A percentile compares a stretch with the other conserved stretches of the same genome.
These are phyloP conservation scores for Nettapus auritus DNA, from an alignment of 2,113 vertebrate species.

Conservation along the genomic window DNA sequence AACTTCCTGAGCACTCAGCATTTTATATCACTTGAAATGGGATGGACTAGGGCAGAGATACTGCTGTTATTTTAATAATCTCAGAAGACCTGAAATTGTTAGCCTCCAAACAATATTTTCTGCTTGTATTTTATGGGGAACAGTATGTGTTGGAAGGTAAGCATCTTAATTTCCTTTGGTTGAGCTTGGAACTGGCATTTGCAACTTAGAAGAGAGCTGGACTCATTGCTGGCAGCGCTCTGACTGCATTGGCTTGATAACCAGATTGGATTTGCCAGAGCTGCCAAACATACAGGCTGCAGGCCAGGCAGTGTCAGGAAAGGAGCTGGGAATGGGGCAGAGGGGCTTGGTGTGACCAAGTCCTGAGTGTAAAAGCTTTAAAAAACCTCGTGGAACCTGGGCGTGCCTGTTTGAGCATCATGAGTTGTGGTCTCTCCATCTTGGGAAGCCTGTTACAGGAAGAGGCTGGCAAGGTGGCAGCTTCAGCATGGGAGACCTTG, in stretches of 20 bases:
- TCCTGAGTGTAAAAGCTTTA: not conserved
- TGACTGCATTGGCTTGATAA: not conserved
- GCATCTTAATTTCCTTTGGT: rapidly evolving
- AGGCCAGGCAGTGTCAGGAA: not conserved
- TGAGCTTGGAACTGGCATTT: not conserved
- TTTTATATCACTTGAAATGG: not conserved
- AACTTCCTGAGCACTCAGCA: not conserved
- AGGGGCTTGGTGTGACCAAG: not conserved
- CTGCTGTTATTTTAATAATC: not conserved
- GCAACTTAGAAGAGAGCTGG: not conserved
- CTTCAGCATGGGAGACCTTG: not conserved
- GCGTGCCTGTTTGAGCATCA: no score
- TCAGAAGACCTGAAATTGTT: not conserved
- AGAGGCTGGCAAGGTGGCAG: not conserved
- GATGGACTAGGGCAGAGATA: not conserved
- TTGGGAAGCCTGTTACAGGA: not conserved
- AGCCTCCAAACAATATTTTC: not conserved
- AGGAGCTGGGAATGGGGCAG: not conserved
- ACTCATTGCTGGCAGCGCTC: not conserved
- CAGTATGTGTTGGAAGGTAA: not conserved
- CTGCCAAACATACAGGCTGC: not conserved
- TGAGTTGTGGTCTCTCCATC: not conserved
- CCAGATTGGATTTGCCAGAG: no score
- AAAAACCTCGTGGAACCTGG: not conserved
- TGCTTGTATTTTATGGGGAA: not conserved